Conservation (phyloP, 2,888 invertebrate species). For the Cybosia mesomella region DNA sequence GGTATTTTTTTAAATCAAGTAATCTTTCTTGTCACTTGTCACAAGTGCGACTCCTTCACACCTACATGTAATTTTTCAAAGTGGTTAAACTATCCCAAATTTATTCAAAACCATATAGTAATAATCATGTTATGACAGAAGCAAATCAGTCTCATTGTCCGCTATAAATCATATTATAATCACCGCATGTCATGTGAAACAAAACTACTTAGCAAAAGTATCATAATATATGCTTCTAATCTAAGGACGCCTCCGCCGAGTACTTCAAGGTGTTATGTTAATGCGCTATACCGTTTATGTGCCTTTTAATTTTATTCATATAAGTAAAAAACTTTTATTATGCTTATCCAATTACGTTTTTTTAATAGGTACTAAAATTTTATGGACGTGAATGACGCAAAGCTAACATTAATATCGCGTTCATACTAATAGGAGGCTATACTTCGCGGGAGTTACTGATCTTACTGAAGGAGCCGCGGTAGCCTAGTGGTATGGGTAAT, state of each 20-base stretch:
- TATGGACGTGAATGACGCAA: neutral
- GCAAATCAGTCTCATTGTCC: neutral
- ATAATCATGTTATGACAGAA: neutral
- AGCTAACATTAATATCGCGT: neutral
- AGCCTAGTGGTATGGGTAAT: no score
- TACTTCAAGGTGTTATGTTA: constrained; percentile 1
- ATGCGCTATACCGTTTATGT: neutral
- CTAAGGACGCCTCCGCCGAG: neutral
- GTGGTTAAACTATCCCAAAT: no score
- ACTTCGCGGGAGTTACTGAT: neutral
- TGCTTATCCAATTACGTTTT: neutral
- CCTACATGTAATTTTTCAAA: no score
- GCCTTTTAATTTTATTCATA: constrained; percentile 3
- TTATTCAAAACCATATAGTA: no score
- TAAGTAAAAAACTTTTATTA: neutral
- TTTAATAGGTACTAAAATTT: neutral
- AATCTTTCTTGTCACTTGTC: no score
- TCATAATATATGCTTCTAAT: neutral
- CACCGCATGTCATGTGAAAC: neutral
- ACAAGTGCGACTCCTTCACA: no score
- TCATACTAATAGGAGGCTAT: neutral
- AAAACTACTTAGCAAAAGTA: constrained; percentile 2
- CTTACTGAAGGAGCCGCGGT: no score
- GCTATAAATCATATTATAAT: neutral
- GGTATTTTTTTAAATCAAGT: no score